Evolutionary conservation across 2,113 vertebrate species (phyloP), one percentile per base, ranked within the genome.

Genomic region (Calyptommatus sinebrachiatus): DNA sequence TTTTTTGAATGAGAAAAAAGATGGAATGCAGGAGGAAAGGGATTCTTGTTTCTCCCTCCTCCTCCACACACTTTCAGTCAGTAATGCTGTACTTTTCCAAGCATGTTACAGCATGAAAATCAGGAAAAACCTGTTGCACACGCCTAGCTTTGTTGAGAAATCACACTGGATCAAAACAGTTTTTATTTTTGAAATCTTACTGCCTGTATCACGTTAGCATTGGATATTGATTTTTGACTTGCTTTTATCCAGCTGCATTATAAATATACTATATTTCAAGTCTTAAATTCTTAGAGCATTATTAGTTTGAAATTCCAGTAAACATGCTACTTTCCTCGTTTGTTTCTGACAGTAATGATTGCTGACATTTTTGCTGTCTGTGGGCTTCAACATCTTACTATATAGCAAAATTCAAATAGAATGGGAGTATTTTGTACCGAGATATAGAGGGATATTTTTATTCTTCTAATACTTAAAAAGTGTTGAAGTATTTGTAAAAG

Each of bases 61-160:
- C 71, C 81, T 2, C 35, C 35, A 41, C 35, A 41, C 35, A 41
- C 35, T 41, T 53, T 45, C 9, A 29, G 11, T 45, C 31, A 29
- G 0, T 84, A 79, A 35, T 71, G 78, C 28, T 62, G 29, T 79
- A 0, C 0, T 83, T 71, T 77, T 81, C 63, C 78, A 80, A 69
- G 83, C 84, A 78, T 86, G 84, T 83, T 29, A 21, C 83, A 74
- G 84, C 86, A 81, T 87, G 79, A 87, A 77, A 87, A 90, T 76
- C 91, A 87, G 82, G 87, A 86, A 90, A 82, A 89, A 78, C 88
- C 86, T 83, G 88, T 89, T 83, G 84, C 29, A 62, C 50, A 85
- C 85, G 10, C 5, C 53, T 71, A 78, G 79, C 81, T 88, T 73
- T 80, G 84, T 79, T 83, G 35, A 69, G 26, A 81, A 83, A 22